Percentiles rank a stretch among this genome's conserved stretches.
Evolutionary conservation across 2,888 invertebrate genomes (phyloP).

Genomic region (Danaus chrysippus): DNA sequence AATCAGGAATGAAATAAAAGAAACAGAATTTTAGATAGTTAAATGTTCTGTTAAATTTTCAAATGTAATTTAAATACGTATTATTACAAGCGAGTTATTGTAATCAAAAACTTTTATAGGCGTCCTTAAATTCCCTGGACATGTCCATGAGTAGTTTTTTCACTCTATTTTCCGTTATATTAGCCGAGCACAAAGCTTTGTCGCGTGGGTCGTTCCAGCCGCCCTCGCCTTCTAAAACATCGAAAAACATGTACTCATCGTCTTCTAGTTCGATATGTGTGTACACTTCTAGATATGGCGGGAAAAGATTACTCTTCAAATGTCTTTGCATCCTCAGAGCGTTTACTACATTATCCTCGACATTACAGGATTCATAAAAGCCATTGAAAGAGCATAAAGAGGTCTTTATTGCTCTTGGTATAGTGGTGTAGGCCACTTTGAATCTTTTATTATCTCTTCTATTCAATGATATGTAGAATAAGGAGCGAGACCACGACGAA

Average conservation of each 20-base stretch:
- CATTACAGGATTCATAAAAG: slow-evolving; percentile 34
- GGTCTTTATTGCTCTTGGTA: slow-evolving; percentile 46
- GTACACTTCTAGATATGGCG: slow-evolving; percentile 44
- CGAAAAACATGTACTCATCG: slow-evolving; percentile 42
- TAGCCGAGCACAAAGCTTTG: slow-evolving; percentile 42
- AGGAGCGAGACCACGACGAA: slow-evolving; percentile 50
- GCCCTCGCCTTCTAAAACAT: slow-evolving; percentile 45
- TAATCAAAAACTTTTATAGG: neutral
- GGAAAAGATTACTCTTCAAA: slow-evolving; percentile 37
- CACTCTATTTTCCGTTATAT: slow-evolving; percentile 48
- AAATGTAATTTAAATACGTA: neutral
- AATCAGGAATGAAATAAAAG: no score
- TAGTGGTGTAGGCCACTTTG: slow-evolving; percentile 44
- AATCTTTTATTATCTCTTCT: slow-evolving; percentile 44
- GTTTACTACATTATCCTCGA: slow-evolving; percentile 34
- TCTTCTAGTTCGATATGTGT: slow-evolving; percentile 43
- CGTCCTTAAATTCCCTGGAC: neutral
- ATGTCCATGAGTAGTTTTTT: slow-evolving; percentile 22
- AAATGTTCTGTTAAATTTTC: no score
- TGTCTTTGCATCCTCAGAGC: slow-evolving; percentile 37
- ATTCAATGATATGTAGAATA: slow-evolving; percentile 48
- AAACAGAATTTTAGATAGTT: no score
- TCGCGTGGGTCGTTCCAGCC: slow-evolving; percentile 55
- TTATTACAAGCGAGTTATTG: neutral
- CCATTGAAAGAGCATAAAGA: slow-evolving; percentile 27